Evolutionary conservation across 2,888 invertebrate genomes (phyloP).

Genomic region (Macaria liturata): DNA sequence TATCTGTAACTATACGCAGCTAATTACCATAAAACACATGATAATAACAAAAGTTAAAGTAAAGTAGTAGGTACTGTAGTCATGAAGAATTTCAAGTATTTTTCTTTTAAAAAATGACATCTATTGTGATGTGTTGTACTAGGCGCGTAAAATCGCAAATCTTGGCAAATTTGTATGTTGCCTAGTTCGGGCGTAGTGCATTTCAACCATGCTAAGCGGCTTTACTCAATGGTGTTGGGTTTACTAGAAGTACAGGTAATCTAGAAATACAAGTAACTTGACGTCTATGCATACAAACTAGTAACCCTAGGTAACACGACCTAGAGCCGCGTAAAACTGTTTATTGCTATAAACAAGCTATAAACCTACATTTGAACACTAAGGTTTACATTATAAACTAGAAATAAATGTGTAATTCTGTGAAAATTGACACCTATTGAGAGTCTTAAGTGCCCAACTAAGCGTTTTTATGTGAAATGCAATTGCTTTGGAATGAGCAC

Average conservation of each 20-base stretch:
- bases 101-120: too few relatives aligned
- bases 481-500: not conserved
- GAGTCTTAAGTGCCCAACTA: not conserved
- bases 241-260: slow-evolving; percentile 16
- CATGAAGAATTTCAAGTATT: too few relatives aligned
- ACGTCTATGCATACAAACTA: slow-evolving; percentile 5
- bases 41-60: too few relatives aligned
- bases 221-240: not conserved
- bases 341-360: slow-evolving; percentile 17
- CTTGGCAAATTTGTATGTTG: too few relatives aligned
- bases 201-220: not conserved
- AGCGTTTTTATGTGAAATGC: slow-evolving; percentile 1
- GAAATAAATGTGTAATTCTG: slow-evolving; percentile 6
- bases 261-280: slow-evolving; percentile 6
- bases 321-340: slow-evolving; percentile 12
- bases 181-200: not conserved
- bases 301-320: slow-evolving; percentile 11
- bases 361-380: slow-evolving; percentile 19
- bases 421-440: not conserved
- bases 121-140: too few relatives aligned
- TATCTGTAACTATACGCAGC: too few relatives aligned
- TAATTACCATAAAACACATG: too few relatives aligned
- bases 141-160: too few relatives aligned
- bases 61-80: too few relatives aligned
- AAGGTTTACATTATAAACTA: not conserved